Percentiles rank a stretch among this genome's conserved stretches.
Evolutionary conservation across 2,113 vertebrate genomes (phyloP).

Genomic region (Sapajus apella): DNA sequence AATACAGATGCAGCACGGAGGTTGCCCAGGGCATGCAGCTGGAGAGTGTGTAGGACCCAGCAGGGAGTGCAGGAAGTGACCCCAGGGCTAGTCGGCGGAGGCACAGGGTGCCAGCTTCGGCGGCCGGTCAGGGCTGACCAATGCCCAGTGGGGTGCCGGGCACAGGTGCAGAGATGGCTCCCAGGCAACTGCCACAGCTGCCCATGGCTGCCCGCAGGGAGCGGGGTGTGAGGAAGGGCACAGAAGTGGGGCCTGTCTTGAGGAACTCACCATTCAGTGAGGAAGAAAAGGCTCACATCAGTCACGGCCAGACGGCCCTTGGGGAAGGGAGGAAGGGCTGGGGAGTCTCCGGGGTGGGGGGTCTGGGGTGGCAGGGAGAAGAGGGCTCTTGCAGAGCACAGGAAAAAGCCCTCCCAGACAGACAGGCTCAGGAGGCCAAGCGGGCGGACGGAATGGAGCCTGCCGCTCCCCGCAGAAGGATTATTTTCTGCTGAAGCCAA

Average conservation of each 20-base stretch:
- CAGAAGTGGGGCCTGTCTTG: not conserved
- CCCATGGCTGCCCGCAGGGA: accelerated
- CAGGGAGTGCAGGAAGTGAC: not conserved
- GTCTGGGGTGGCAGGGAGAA: accelerated
- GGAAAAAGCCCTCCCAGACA: no score
- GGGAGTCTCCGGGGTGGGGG: not conserved
- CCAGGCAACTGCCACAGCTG: not conserved
- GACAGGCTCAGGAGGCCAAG: not conserved
- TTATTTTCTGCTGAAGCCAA: not conserved
- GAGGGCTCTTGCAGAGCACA: not conserved
- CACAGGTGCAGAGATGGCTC: not conserved
- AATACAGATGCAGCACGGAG: not conserved
- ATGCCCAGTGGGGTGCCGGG: not conserved
- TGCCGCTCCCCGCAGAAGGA: accelerated
- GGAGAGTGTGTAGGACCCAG: not conserved
- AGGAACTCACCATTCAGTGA: not conserved
- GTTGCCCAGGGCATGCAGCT: accelerated
- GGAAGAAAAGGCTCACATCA: not conserved
- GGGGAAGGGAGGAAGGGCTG: no score
- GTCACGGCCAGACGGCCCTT: no score
- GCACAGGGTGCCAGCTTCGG: not conserved
- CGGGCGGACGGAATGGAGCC: accelerated
- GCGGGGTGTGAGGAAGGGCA: accelerated
- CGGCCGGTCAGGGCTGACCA: not conserved
- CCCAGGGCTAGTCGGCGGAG: not conserved